phyloP scores from a whole-genome alignment of 1,140 invertebrate genomes.

The Brachionus rubens region DNA sequence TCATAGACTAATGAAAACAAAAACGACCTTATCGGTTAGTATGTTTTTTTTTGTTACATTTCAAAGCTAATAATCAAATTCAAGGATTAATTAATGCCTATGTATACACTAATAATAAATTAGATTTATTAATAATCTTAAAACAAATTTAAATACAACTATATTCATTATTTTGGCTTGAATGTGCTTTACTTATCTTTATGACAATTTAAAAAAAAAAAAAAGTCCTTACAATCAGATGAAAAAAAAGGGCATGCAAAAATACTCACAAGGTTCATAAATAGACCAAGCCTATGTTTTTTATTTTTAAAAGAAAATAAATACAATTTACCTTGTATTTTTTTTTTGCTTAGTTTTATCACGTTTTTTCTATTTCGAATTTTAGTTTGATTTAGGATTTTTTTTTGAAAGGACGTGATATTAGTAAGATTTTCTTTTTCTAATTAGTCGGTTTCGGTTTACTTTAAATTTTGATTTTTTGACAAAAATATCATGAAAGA shows the following conservation, averaged over 20 bases:
- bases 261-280: conserved; percentile 10
- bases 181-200: neutral
- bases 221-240: neutral
- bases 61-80: conserved; percentile 22
- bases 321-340: neutral
- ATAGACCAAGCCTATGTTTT: conserved; percentile 22
- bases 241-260: neutral
- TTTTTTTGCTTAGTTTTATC: neutral
- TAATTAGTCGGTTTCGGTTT: too few relatives aligned
- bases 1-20: neutral
- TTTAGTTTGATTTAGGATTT: too few relatives aligned
- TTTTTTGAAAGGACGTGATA: too few relatives aligned
- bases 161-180: too few relatives aligned
- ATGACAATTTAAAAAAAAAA: neutral
- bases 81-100: neutral
- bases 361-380: neutral
- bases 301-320: neutral
- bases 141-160: conserved; percentile 31
- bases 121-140: neutral
- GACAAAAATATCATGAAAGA: too few relatives aligned
- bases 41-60: too few relatives aligned
- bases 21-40: too few relatives aligned
- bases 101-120: too few relatives aligned
- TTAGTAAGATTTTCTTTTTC: too few relatives aligned
- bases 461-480: too few relatives aligned